Conservation (phyloP, 1,140 invertebrate species). For the Dreissena rostriformis region DNA sequence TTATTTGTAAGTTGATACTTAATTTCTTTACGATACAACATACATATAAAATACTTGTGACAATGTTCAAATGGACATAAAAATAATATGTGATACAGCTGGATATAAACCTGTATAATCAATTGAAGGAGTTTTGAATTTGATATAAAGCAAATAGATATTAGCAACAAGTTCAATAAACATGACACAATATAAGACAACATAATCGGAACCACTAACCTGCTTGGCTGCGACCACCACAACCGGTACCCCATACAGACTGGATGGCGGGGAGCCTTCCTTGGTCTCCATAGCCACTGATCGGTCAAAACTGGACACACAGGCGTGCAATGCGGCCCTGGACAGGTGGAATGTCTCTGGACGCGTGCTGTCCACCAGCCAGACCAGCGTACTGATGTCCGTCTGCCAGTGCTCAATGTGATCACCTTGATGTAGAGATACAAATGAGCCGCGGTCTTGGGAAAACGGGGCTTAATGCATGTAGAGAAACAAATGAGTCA, state of each 20-base stretch:
- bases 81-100: too few species aligned
- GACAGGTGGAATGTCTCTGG: slow-evolving; percentile 1
- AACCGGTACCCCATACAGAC: slow-evolving; percentile 27
- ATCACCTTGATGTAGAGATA: not conserved
- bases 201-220: slow-evolving; percentile 1
- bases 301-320: not conserved
- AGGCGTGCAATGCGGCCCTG: slow-evolving; percentile 8
- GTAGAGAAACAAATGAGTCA: not conserved
- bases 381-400: slow-evolving; percentile 26
- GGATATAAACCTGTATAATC: too few species aligned
- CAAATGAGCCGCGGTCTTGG: not conserved
- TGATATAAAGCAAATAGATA: too few species aligned
- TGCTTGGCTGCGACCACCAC: slow-evolving; percentile 48
- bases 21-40: too few species aligned
- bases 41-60: too few species aligned
- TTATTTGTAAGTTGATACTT: too few species aligned
- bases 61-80: too few species aligned
- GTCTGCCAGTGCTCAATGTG: not conserved
- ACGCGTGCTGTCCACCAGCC: slow-evolving; percentile 44
- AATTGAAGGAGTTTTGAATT: too few species aligned
- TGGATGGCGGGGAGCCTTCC: not conserved
- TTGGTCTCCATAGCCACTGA: not conserved
- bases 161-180: too few species aligned
- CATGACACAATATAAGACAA: too few species aligned
- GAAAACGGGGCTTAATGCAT: not conserved